phyloP scores from a whole-genome alignment of 2,113 vertebrate species.

The Probosciger aterrimus region DNA sequence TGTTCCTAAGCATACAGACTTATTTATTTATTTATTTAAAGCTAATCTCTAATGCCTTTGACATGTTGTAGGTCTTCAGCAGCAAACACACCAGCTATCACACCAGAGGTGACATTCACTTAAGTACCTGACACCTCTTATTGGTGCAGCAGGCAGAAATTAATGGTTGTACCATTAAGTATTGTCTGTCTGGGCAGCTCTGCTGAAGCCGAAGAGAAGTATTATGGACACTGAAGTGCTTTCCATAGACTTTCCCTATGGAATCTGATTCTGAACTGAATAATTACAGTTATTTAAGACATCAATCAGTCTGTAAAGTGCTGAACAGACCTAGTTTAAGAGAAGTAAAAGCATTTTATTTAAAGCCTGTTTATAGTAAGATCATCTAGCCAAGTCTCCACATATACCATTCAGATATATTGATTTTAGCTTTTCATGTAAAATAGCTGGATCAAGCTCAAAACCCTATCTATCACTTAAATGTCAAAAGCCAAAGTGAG shows the following conservation, averaged over 20 bases:
- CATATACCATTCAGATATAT: fast-evolving
- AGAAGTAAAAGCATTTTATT: background rate
- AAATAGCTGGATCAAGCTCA: background rate
- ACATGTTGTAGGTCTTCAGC: background rate
- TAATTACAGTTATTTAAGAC: background rate
- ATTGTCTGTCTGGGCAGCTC: background rate
- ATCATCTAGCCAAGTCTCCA: background rate
- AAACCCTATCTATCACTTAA: background rate
- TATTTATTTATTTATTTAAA: background rate
- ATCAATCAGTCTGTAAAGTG: background rate
- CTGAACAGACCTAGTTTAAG: background rate
- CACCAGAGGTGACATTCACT: background rate
- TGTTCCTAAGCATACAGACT: background rate
- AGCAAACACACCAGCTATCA: background rate
- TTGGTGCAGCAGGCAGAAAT: background rate
- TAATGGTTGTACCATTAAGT: background rate
- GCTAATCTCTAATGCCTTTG: background rate
- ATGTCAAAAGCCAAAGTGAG: background rate
- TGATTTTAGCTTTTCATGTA: background rate
- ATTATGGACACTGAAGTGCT: background rate
- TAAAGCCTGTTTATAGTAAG: background rate
- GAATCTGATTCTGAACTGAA: background rate
- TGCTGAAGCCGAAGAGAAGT: background rate
- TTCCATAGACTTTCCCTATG: background rate
- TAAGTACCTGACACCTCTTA: background rate